phyloP scores from a whole-genome alignment of 2,113 vertebrate species.

The Eptesicus fuscus region DNA sequence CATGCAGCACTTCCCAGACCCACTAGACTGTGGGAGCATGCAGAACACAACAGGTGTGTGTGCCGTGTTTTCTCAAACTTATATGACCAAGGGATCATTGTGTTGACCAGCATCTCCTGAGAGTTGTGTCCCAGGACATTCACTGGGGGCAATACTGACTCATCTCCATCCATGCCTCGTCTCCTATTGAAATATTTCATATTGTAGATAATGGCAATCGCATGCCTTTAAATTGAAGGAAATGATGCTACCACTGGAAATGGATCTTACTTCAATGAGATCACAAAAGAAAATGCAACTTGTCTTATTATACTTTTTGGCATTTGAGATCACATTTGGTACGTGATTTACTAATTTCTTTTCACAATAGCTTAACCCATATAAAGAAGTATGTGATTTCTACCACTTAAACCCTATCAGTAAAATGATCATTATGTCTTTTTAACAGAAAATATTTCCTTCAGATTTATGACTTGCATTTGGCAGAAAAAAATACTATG shows the following conservation, averaged over 20 bases:
- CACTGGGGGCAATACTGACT: background rate
- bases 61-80: background rate
- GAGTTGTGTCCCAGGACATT: background rate
- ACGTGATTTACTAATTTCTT: conserved; percentile 61
- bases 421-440: conserved; percentile 59
- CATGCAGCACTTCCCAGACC: background rate
- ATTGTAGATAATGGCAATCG: background rate
- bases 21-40: fast-evolving
- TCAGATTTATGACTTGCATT: conserved; percentile 56
- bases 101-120: background rate
- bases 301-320: conserved; percentile 31
- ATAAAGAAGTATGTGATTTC: conserved; percentile 34
- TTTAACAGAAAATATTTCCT: conserved; percentile 60
- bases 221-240: conserved; percentile 35
- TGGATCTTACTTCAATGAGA: background rate
- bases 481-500: conserved; percentile 51
- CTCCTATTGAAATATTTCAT: background rate
- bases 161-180: background rate
- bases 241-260: conserved; percentile 40
- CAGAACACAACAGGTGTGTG: background rate
- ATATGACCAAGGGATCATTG: background rate
- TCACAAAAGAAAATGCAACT: conserved; percentile 57
- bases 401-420: conserved; percentile 56
- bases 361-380: conserved; percentile 43
- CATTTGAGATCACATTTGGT: conserved; percentile 54